Percentiles rank a stretch among this genome's conserved stretches.
phyloP scores from a whole-genome alignment of 2,888 invertebrate species.

The Drosophila fungiperda region DNA sequence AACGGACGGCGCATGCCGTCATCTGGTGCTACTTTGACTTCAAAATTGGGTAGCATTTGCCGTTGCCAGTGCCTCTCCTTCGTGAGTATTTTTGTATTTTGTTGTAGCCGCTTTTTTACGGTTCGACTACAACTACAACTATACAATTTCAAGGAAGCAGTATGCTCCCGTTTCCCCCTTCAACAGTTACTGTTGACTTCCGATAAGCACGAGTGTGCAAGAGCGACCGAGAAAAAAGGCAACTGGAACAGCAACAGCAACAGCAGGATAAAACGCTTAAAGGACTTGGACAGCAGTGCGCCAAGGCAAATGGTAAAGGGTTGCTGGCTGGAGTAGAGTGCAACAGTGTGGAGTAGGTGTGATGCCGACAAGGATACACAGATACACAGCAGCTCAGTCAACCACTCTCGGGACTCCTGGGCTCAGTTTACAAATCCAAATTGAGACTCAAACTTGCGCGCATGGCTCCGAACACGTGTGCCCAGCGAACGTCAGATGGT shows the following conservation, averaged over 20 bases:
- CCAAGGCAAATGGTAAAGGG: constrained; percentile 64
- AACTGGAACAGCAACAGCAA: constrained; percentile 54
- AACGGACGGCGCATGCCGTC: constrained; percentile 83
- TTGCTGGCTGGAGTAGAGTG: constrained; percentile 47
- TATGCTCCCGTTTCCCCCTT: constrained; percentile 51
- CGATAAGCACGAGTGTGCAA: constrained; percentile 73
- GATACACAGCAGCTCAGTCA: constrained; percentile 47
- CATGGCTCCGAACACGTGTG: constrained; percentile 72
- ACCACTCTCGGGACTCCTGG: constrained; percentile 26
- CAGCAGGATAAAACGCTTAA: constrained; percentile 79
- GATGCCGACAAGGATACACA: constrained; percentile 74
- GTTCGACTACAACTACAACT: constrained; percentile 33
- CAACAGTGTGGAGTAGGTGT: constrained; percentile 61
- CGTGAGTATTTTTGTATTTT: constrained; percentile 44
- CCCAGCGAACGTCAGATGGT: constrained; percentile 54
- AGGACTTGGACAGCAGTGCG: constrained; percentile 60
- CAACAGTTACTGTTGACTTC: constrained; percentile 73
- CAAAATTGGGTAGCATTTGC: constrained; percentile 81
- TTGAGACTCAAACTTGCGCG: constrained; percentile 72
- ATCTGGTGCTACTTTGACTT: constrained; percentile 84
- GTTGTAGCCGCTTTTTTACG: constrained; percentile 46
- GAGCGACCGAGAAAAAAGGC: constrained; percentile 36
- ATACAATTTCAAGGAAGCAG: constrained; percentile 70
- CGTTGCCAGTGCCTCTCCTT: constrained; percentile 32
- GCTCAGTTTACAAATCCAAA: constrained; percentile 75